Evolutionary conservation across 2,113 vertebrate species (phyloP).

Genomic region (Pithys albifrons): DNA sequence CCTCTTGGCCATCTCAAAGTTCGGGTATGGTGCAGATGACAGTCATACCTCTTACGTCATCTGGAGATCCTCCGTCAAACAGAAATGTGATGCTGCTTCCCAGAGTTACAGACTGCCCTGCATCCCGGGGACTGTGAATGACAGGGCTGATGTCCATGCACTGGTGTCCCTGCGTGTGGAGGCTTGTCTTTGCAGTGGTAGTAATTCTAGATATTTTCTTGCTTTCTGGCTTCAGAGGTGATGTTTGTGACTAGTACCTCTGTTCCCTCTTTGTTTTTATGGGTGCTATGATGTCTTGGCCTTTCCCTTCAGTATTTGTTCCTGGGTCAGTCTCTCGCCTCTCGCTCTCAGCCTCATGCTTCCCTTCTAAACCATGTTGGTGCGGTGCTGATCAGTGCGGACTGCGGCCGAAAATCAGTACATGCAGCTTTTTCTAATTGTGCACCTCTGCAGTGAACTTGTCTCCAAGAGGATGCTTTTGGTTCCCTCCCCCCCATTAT

Average conservation of each 20-base stretch:
- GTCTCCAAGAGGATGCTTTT: neutral
- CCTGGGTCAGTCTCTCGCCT: neutral
- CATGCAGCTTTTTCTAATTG: neutral
- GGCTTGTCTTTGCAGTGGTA: neutral
- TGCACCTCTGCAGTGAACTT: neutral
- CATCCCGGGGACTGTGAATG: neutral
- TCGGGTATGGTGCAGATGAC: neutral
- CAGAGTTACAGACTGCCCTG: neutral
- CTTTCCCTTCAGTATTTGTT: neutral
- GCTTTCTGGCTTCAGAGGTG: neutral
- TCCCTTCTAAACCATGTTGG: neutral
- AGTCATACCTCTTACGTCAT: neutral
- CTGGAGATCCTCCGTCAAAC: neutral
- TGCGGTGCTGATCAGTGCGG: neutral
- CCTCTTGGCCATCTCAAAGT: neutral
- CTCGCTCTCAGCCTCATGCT: neutral
- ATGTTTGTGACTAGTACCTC: neutral
- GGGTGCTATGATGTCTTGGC: neutral
- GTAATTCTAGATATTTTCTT: neutral
- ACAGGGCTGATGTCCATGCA: neutral
- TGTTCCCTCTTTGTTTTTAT: neutral
- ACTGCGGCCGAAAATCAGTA: neutral
- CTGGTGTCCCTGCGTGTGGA: neutral
- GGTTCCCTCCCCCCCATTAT: too few species aligned
- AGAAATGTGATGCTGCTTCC: neutral